Conservation (phyloP, 2,888 invertebrate species). For the Rhagonycha lutea region DNA sequence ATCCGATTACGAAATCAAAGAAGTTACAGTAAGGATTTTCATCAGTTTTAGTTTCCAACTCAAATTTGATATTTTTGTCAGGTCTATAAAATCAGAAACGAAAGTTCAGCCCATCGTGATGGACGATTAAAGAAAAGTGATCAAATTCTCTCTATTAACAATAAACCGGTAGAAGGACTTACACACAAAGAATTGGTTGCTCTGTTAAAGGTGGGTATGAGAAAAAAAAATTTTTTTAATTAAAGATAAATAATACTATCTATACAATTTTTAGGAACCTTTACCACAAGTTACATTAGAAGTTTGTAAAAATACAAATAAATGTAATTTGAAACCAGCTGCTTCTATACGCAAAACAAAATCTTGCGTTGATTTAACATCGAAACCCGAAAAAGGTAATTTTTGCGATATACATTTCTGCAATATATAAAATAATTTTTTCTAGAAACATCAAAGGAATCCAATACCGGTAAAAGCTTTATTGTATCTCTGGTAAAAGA, state of each 20-base stretch:
- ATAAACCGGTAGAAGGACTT: constrained; percentile 78
- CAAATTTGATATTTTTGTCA: constrained; percentile 47
- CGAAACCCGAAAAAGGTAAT: background rate
- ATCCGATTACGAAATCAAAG: constrained; percentile 88
- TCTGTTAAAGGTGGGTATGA: constrained; percentile 73
- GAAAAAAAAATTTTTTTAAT: background rate
- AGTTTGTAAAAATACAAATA: constrained; percentile 33
- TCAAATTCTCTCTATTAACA: constrained; percentile 87
- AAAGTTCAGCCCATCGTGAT: constrained; percentile 85
- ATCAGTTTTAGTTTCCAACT: background rate
- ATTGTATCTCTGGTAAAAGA: constrained; percentile 67
- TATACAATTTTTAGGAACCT: constrained; percentile 36
- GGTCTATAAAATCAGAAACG: constrained; percentile 86
- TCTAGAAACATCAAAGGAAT: background rate
- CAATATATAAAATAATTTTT: background rate
- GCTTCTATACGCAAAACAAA: background rate
- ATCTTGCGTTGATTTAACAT: background rate
- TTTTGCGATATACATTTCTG: background rate
- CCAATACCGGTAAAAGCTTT: background rate
- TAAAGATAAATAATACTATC: background rate
- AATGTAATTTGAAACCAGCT: background rate
- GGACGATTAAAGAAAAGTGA: constrained; percentile 86
- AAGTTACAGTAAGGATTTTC: constrained; percentile 74
- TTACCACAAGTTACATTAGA: constrained; percentile 41
- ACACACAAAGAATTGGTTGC: constrained; percentile 87